These are phyloP conservation scores for Netelia fuscicornis DNA, from an alignment of 2,888 invertebrate species.

Conservation along the genomic window DNA sequence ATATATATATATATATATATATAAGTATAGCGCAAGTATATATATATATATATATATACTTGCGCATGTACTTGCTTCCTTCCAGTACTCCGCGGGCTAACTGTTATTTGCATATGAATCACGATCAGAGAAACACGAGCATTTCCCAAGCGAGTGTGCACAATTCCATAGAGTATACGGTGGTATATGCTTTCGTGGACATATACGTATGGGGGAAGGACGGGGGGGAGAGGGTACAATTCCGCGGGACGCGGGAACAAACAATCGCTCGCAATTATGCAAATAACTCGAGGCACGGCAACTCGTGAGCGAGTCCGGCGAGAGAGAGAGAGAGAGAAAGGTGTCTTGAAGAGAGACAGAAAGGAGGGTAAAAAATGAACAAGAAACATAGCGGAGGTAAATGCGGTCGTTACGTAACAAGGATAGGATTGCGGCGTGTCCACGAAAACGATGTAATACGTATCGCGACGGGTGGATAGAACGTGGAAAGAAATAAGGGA, in stretches of 20 bases:
- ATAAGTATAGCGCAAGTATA: too few species aligned
- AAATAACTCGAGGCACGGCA: slow-evolving; percentile 73
- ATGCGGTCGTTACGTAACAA: slow-evolving; percentile 16
- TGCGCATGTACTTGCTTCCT: slow-evolving; percentile 31
- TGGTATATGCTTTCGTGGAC: slow-evolving; percentile 1
- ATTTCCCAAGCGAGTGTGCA: slow-evolving; percentile 76
- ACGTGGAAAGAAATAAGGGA: slow-evolving; percentile 13
- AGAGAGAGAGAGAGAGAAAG: slow-evolving; percentile 20
- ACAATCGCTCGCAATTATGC: slow-evolving; percentile 83
- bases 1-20: slow-evolving; percentile 40
- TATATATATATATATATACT: slow-evolving; percentile 21
- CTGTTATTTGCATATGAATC: slow-evolving; percentile 83
- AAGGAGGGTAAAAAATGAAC: slow-evolving; percentile 21
- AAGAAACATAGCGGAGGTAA: neutral
- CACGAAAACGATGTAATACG: slow-evolving; percentile 33
- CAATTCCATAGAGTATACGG: slow-evolving; percentile 10
- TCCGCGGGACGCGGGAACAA: slow-evolving; percentile 80
- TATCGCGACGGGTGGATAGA: slow-evolving; percentile 22
- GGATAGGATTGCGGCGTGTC: slow-evolving; percentile 21
- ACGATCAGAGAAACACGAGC: slow-evolving; percentile 78
- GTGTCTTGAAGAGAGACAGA: slow-evolving; percentile 72
- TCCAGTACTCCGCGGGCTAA: slow-evolving; percentile 31
- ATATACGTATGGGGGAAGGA: neutral
- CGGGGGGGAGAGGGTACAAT: slow-evolving; percentile 30
- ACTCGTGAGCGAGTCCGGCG: slow-evolving; percentile 74